A percentile compares a stretch with the other conserved stretches of the same genome.
phyloP scores from a whole-genome alignment of 2,113 vertebrate genomes.

The Phasianus colchicus region DNA sequence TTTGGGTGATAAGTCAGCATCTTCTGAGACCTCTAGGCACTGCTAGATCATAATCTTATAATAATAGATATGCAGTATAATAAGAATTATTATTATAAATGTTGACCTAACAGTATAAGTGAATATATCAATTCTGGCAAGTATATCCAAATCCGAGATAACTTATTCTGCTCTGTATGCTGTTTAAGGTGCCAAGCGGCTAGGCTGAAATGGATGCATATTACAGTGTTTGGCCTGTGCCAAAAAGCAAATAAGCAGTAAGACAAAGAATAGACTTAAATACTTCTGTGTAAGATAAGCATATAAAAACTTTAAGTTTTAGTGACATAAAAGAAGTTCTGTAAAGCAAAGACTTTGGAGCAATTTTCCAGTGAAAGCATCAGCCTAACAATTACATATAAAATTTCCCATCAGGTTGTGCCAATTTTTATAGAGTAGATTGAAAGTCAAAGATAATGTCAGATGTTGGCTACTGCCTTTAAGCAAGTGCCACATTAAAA shows the following conservation, averaged over 20 bases:
- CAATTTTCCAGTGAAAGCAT: neutral
- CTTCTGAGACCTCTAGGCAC: conserved; percentile 29
- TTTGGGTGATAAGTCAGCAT: conserved; percentile 4
- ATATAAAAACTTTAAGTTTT: neutral
- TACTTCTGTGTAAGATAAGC: neutral
- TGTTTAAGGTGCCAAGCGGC: neutral
- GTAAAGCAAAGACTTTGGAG: neutral
- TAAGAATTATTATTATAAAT: conserved; percentile 27
- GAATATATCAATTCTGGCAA: conserved; percentile 25
- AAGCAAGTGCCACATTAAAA: neutral
- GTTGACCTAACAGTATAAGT: conserved; percentile 12
- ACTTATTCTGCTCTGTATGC: neutral
- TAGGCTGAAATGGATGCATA: neutral
- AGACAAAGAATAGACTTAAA: neutral
- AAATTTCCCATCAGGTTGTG: neutral
- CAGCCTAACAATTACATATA: neutral
- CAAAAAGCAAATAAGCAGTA: neutral
- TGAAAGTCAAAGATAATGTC: neutral
- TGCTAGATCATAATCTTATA: conserved; percentile 21
- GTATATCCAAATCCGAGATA: neutral
- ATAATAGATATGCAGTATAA: conserved; percentile 29
- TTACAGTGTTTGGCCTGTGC: neutral
- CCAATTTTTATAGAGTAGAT: neutral
- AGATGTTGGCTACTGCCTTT: neutral
- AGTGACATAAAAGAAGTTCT: neutral